Conservation (phyloP, 2,888 invertebrate genomes). For the Salticus scenicus region DNA sequence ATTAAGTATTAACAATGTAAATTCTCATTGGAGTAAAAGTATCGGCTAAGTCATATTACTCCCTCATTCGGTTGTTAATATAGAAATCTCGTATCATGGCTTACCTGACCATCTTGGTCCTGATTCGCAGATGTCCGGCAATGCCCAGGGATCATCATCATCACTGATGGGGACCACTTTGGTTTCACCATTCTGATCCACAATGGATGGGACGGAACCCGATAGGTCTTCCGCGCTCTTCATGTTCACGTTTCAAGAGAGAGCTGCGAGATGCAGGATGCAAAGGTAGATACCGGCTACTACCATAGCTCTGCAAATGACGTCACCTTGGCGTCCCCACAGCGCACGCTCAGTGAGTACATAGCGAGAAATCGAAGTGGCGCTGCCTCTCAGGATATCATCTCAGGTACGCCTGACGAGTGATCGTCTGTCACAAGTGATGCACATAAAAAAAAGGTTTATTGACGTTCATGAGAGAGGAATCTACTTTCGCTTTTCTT, state of each 20-base stretch:
- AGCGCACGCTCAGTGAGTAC: conserved; percentile 1
- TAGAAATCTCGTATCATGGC: neutral
- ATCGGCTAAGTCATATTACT: too few relatives aligned
- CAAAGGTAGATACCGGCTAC: neutral
- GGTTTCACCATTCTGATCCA: conserved; percentile 56
- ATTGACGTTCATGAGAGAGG: too few relatives aligned
- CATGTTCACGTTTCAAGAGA: conserved; percentile 19
- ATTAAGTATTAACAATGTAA: too few relatives aligned
- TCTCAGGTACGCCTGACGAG: neutral
- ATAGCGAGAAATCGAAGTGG: conserved; percentile 5
- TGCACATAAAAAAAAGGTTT: neutral
- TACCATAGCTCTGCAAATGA: conserved; percentile 7
- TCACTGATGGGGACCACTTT: conserved; percentile 51
- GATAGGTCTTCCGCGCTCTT: conserved; percentile 19
- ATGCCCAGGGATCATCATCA: conserved; percentile 72
- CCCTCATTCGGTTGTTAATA: too few relatives aligned
- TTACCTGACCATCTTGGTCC: conserved; percentile 72
- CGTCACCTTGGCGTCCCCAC: conserved; percentile 29
- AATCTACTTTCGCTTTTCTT: too few relatives aligned
- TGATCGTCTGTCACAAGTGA: neutral
- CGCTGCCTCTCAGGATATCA: neutral
- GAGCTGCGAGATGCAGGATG: neutral
- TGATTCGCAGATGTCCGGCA: conserved; percentile 70
- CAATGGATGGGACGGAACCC: conserved; percentile 38
- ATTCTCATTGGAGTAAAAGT: too few relatives aligned